Evolutionary conservation across 2,888 invertebrate genomes (phyloP), one percentile per base, ranked within the genome.

Genomic region (Tolmerus cingulatus): DNA sequence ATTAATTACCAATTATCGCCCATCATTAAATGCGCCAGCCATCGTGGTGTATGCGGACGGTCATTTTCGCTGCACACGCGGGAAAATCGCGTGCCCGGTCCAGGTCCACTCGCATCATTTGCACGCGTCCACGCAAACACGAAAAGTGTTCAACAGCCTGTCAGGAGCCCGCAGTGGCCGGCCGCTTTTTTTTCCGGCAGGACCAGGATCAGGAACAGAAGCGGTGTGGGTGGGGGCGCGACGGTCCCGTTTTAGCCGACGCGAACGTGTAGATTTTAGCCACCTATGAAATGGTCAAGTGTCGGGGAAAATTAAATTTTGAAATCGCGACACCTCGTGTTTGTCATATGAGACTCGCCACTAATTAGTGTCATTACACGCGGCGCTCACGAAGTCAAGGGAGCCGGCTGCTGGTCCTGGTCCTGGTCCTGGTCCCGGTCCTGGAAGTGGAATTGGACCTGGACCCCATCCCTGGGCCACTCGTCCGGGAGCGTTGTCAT

Each of bases 281-380:
- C 30, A 78, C 66, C 46, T 78, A 87, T 81, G 66, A 74, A 74
- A 74, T 74, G 87, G 87, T 87, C 74, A 88, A 87, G 76, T 88
- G 88, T 87, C 87, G 88, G 88, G 88, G 87, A 89, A 89, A 89
- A 89, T 89, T 89, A 89, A 89, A 89, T 89, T 89, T 89, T 89
- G 89, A 88, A 89, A 89, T 89, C 89, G 89, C 89, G 89, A 89
- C 89, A 89, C 89, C 89, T 89, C 88, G 90, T 91, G 91, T 91
- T 91, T 91, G 92, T 91, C 91, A 91, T 91, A 90, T 90, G 91
- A 91, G 91, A 90, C 90, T 89, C 90, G 89, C 91, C 92, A 92
- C 92, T 92, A 92, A 92, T 92, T 92, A 92, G 92, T 91, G 92
- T 91, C 92, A 92, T 92, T 92, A 91, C 90, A 91, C 90, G 91